Percentiles rank a stretch among this genome's conserved stretches.
These are phyloP conservation scores for Hirudo medicinalis DNA, from an alignment of 1,140 invertebrate species.

Conservation along the genomic window DNA sequence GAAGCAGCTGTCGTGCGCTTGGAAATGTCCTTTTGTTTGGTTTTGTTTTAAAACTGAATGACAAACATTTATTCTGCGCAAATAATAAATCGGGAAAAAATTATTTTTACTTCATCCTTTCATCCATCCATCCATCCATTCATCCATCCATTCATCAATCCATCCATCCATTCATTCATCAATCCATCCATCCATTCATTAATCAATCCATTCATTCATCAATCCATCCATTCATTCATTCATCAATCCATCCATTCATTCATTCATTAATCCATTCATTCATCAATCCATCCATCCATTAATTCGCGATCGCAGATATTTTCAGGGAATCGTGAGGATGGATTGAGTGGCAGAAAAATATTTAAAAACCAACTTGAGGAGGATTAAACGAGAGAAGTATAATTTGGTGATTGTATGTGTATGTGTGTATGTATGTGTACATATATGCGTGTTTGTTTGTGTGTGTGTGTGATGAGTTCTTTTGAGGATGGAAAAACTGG, in stretches of 20 bases:
- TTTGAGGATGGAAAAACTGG: too few relatives aligned
- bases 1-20: too few relatives aligned
- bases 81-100: neutral
- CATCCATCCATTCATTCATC: too few relatives aligned
- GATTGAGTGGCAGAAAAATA: neutral
- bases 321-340: neutral
- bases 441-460: neutral
- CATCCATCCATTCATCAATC: neutral
- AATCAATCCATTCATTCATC: neutral
- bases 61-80: too few relatives aligned
- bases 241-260: neutral
- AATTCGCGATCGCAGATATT: neutral
- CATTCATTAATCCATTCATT: neutral
- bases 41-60: too few relatives aligned
- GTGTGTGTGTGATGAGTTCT: neutral
- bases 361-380: neutral
- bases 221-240: neutral
- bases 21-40: too few relatives aligned
- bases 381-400: neutral
- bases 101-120: neutral
- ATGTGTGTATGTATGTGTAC: neutral
- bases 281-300: neutral
- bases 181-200: too few relatives aligned
- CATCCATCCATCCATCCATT: neutral
- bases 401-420: neutral